Conservation (phyloP, 2,797 vertebrate genomes). For the Podarcis lilfordi region DNA sequence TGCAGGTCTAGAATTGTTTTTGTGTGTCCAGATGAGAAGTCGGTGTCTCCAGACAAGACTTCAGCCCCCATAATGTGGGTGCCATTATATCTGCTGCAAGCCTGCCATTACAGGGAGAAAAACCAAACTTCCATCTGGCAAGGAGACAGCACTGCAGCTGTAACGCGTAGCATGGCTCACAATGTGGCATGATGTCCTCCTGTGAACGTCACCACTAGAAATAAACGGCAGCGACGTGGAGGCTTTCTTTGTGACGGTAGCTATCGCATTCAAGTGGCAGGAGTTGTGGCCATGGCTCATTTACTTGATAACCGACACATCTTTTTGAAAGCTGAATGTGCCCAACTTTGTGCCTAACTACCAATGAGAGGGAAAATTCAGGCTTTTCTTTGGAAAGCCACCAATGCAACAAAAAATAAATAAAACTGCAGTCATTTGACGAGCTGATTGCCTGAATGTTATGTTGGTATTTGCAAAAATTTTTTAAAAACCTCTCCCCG, state of each 20-base stretch:
- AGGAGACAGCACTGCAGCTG: neutral
- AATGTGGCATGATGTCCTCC: neutral
- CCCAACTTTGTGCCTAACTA: neutral
- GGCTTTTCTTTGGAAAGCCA: neutral
- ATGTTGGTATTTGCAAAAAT: neutral
- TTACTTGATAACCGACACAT: slow-evolving; percentile 31
- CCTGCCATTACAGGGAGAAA: neutral
- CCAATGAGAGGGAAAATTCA: neutral
- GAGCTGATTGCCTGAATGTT: neutral
- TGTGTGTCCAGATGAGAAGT: too few species aligned
- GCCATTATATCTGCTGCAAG: neutral
- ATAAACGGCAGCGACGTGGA: neutral
- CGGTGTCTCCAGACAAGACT: neutral
- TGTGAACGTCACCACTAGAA: neutral
- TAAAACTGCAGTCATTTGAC: neutral
- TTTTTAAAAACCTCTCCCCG: neutral
- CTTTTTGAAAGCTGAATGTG: slow-evolving; percentile 11
- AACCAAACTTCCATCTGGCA: neutral
- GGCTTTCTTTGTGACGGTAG: neutral
- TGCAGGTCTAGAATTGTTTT: too few species aligned
- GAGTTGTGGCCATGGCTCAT: neutral
- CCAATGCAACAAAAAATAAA: neutral
- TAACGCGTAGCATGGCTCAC: neutral
- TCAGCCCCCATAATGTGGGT: neutral
- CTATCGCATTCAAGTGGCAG: neutral